Evolutionary conservation across 1,140 invertebrate genomes (phyloP), one percentile per base, ranked within the genome.

Genomic region (Drosophila arizonae): DNA sequence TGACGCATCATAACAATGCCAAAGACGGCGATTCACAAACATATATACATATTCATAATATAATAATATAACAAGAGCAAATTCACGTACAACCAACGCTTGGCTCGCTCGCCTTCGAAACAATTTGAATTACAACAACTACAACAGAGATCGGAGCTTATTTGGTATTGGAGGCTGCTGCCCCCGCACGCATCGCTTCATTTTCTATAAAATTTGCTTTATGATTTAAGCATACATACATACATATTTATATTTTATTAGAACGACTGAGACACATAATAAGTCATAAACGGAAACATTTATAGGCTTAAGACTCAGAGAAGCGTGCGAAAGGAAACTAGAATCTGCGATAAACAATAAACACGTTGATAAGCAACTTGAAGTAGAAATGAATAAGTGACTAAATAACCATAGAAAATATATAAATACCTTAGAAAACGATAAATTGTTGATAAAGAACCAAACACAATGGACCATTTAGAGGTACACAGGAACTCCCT

Each of bases 161-260:
- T 85, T 86, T 81, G 77, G 65, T 54, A 70, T 74, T 80, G 78
- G 78, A 85, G 81, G 81, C 77, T 77, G 81, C 82, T 75, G 78
- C 81, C 82, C 81, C 81, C 81, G 74, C 81, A 81, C 54, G 69
- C 75, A 66, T 75, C 70, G 75, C 55, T 67, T 57, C 24, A 36
- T 26, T 33, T 33, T 43, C 13, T 11, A 3, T 39, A 15, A 11
- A 21, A 33, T 30, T 33, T 36, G 10, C 11, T 21, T 48, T 66
- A 45, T 54, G 45, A 51, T 65, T 21, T 54, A 45, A 52, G 3
- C 21, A 28, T n/a, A 56, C 26, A 48, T 30, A 30, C 28, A 36
- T 36, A 36, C 9, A 4, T 45, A 39, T 51, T 26, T 46, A 28
- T 6, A 10, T 15, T 1, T 3, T n/a, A 21, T 11, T 24, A 15